These are phyloP conservation scores for Phrynocephalus vlangalii DNA, from an alignment of 2,797 vertebrate species.

Conservation along the genomic window DNA sequence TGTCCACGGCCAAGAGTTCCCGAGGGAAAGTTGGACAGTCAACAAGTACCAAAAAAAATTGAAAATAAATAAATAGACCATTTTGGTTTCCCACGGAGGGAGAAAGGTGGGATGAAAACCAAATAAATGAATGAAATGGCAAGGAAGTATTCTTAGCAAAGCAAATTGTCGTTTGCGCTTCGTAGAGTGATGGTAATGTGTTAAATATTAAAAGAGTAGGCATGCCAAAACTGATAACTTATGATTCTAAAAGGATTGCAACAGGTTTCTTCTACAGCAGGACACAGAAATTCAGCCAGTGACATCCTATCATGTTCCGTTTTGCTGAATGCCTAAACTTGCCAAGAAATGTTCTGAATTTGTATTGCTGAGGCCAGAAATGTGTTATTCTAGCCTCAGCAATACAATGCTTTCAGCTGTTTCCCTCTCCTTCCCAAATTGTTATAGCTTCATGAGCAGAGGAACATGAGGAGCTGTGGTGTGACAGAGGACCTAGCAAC, in stretches of 20 bases:
- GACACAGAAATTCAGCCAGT: not conserved
- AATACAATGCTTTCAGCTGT: not conserved
- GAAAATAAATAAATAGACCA: too few relatives aligned
- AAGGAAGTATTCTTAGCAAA: not conserved
- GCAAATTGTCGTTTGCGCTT: not conserved
- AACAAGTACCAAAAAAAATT: too few relatives aligned
- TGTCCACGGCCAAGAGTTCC: too few relatives aligned
- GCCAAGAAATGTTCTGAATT: not conserved
- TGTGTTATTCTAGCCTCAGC: not conserved
- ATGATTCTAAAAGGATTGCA: not conserved
- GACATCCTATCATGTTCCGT: not conserved
- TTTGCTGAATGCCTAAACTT: constrained; percentile 6
- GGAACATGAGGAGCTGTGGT: constrained; percentile 2
- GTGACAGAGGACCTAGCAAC: not conserved
- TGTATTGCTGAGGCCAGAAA: not conserved
- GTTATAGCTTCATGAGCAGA: constrained; percentile 7
- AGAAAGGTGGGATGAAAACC: too few relatives aligned
- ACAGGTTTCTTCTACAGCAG: not conserved
- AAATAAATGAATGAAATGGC: too few relatives aligned
- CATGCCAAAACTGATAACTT: not conserved
- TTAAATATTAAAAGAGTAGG: not conserved
- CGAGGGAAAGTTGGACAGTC: too few relatives aligned
- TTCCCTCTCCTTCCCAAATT: not conserved
- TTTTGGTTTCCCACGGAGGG: too few relatives aligned
- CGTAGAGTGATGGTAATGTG: not conserved